Evolutionary conservation across 2,113 vertebrate species (phyloP), one percentile per base, ranked within the genome.

Genomic region (Neopipo cinnamomea): DNA sequence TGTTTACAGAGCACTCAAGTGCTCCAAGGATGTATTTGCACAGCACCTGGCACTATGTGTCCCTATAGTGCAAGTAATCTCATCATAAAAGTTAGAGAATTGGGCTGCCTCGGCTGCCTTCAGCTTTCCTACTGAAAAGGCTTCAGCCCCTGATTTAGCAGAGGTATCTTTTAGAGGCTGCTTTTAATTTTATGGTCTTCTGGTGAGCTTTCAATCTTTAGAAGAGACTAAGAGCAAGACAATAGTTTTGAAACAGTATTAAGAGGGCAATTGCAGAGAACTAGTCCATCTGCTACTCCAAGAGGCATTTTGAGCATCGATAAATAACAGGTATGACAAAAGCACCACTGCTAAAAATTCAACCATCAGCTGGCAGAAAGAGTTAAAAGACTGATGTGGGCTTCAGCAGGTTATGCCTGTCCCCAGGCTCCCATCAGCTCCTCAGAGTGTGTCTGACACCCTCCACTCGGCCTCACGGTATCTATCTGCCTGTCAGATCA

Each of bases 401-500:
- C 30, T 68, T 41, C 50, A 81, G 87, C 15, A 4, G 8, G 31
- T 65, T 47, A 15, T 2, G 8, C 37, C 62, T 67, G 47, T 67
- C 70, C 63, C 61, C 12, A 35, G 62, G 71, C 56, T 76, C 41
- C 44, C 61, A 25, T 41, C 67, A 75, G 77, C 24, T 66, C 11
- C 1, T 65, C 76, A 47, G 73, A 59, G 44, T 7, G 8, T 14
- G 67, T 41, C 80, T 63, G 39, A 67, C 47, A 85, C 63, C 30
- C 71, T 85, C 65, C 47, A 74, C 84, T 85, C 25, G 1, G 80
- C 79, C 71, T 59, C 77, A 73, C 3, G 1, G 25, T 53, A 85
- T 65, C 58, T 65, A 55, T 74, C 73, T 94, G 77, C 65, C 73
- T 71, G 41, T 79, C 95, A 96, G 74, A 83, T 27, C 20, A 59